Evolutionary conservation across 2,888 invertebrate species (phyloP).

Genomic region (Agrypnus murinus): DNA sequence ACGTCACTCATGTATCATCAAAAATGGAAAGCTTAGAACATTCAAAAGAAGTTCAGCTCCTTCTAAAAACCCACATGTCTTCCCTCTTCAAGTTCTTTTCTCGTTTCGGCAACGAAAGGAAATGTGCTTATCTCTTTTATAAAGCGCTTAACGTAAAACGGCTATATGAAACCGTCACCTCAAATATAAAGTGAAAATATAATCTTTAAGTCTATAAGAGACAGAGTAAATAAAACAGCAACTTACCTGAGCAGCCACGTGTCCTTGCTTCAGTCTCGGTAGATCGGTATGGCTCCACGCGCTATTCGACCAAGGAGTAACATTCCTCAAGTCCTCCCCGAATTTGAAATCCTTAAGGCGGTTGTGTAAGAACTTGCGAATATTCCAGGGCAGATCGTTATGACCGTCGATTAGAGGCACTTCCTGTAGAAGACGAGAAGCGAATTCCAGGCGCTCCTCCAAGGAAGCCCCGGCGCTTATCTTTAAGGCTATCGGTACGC

Average conservation of each 20-base stretch:
- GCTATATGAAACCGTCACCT: background rate
- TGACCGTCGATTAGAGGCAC: slow-evolving; percentile 89
- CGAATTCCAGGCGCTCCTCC: slow-evolving; percentile 84
- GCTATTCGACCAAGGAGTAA: slow-evolving; percentile 82
- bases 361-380: slow-evolving; percentile 92
- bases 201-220: too few species aligned
- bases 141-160: slow-evolving; percentile 16
- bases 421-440: slow-evolving; percentile 82
- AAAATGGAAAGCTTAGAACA: slow-evolving; percentile 16
- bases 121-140: slow-evolving; percentile 23
- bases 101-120: slow-evolving; percentile 16
- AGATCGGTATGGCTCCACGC: slow-evolving; percentile 89
- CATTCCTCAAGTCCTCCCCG: slow-evolving; percentile 79
- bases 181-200: background rate
- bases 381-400: slow-evolving; percentile 94
- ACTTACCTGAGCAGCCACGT: slow-evolving; percentile 85
- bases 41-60: slow-evolving; percentile 26
- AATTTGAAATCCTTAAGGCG: slow-evolving; percentile 88
- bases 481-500: slow-evolving; percentile 85
- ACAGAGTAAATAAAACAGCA: background rate
- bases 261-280: slow-evolving; percentile 81
- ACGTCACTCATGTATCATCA: slow-evolving; percentile 15
- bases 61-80: slow-evolving; percentile 15
- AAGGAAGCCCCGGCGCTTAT: slow-evolving; percentile 85
- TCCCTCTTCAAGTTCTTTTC: background rate